Conservation (phyloP, 2,113 vertebrate genomes). For the Mustela lutreola region DNA sequence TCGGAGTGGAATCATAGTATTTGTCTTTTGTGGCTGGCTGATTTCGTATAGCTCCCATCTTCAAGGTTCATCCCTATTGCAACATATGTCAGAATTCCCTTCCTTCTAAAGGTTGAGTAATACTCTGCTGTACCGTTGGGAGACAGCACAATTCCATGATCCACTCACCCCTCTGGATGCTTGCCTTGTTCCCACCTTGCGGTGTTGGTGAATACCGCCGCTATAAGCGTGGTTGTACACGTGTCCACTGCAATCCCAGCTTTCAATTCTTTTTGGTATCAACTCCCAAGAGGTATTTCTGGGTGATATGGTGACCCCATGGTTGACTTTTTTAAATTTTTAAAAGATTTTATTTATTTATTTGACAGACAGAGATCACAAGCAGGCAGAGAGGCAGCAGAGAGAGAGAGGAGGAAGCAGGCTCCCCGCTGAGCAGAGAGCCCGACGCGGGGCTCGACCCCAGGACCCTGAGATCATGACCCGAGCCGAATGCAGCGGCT, state of each 20-base stretch:
- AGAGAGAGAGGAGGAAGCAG: too few species aligned
- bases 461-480: too few species aligned
- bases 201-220: neutral
- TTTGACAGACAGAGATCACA: too few species aligned
- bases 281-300: neutral
- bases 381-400: too few species aligned
- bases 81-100: neutral
- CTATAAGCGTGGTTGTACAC: neutral
- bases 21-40: neutral
- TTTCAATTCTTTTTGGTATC: neutral
- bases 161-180: too few species aligned
- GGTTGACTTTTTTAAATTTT: neutral
- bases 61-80: neutral
- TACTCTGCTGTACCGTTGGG: neutral
- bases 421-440: too few species aligned
- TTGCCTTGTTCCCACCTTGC: neutral
- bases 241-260: neutral
- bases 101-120: neutral
- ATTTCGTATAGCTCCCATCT: neutral
- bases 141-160: neutral
- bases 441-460: too few species aligned
- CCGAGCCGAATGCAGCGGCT: too few species aligned
- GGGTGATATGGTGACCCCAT: neutral
- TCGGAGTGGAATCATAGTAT: neutral
- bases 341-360: too few species aligned